Evolutionary conservation across 2,113 vertebrate genomes (phyloP).

Genomic region (Xerus inauris): DNA sequence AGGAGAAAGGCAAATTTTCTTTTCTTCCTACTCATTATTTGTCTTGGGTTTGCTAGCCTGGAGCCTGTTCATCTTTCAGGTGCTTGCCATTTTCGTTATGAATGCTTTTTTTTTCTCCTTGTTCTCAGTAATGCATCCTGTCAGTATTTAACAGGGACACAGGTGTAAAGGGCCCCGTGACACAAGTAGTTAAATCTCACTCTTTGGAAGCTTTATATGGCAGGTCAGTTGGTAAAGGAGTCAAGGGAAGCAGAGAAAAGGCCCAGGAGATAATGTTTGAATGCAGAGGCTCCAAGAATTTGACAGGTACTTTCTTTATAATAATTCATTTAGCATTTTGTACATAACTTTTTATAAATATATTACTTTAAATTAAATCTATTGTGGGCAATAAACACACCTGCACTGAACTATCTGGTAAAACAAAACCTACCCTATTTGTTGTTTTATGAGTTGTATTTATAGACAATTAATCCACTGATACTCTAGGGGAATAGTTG

Average conservation of each 20-base stretch:
- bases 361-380: background rate
- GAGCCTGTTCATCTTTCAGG: background rate
- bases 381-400: background rate
- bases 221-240: background rate
- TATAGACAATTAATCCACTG: background rate
- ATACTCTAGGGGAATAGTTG: background rate
- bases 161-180: background rate
- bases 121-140: background rate
- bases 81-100: background rate
- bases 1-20: background rate
- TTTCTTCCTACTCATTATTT: background rate
- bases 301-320: background rate
- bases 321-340: background rate
- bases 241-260: background rate
- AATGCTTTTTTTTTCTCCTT: background rate
- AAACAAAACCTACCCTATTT: conserved; percentile 6
- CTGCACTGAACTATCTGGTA: background rate
- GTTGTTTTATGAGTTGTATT: background rate
- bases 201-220: background rate
- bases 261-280: background rate
- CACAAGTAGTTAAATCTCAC: background rate
- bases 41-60: background rate
- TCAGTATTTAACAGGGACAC: background rate
- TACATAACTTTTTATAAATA: background rate
- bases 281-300: background rate